Conservation (phyloP, 2,888 invertebrate genomes). For the Platerodrilus igneus region DNA sequence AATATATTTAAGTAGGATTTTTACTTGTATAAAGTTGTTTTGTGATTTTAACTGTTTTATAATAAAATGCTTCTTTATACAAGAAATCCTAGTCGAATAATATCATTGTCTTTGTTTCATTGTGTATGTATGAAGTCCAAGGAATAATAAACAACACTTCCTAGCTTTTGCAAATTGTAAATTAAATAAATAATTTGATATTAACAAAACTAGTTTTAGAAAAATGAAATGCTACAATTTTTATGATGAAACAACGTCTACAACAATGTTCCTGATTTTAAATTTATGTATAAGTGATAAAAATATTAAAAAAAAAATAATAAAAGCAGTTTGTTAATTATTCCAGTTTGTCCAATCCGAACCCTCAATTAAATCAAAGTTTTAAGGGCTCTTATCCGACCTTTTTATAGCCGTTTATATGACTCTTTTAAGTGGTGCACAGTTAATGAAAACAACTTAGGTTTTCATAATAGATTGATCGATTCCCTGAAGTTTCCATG, state of each 20-base stretch:
- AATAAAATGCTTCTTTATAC: constrained; percentile 15
- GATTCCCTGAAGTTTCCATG: not conserved
- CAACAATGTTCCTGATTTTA: constrained; percentile 27
- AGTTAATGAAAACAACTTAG: too few relatives aligned
- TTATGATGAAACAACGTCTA: constrained; percentile 25
- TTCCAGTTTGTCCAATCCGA: constrained; percentile 4
- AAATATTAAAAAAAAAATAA: constrained; percentile 24
- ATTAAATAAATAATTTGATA: constrained; percentile 25
- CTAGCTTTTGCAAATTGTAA: constrained; percentile 26
- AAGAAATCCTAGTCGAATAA: constrained; percentile 7
- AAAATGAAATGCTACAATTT: constrained; percentile 26
- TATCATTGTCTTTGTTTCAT: constrained; percentile 17
- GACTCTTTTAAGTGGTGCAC: constrained; percentile 1
- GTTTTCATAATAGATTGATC: not conserved
- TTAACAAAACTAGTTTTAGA: constrained; percentile 22
- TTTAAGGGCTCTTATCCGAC: not conserved
- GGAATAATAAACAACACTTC: constrained; percentile 19
- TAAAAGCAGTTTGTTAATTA: constrained; percentile 10
- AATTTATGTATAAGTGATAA: constrained; percentile 25
- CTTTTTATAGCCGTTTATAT: not conserved
- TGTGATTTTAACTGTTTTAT: constrained; percentile 8
- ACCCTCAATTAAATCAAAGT: constrained; percentile 1
- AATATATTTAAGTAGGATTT: not conserved
- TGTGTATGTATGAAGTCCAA: constrained; percentile 18
- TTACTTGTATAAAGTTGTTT: constrained; percentile 3